These are phyloP conservation scores for Eublepharis macularius DNA, from an alignment of 2,113 vertebrate genomes.

Conservation along the genomic window DNA sequence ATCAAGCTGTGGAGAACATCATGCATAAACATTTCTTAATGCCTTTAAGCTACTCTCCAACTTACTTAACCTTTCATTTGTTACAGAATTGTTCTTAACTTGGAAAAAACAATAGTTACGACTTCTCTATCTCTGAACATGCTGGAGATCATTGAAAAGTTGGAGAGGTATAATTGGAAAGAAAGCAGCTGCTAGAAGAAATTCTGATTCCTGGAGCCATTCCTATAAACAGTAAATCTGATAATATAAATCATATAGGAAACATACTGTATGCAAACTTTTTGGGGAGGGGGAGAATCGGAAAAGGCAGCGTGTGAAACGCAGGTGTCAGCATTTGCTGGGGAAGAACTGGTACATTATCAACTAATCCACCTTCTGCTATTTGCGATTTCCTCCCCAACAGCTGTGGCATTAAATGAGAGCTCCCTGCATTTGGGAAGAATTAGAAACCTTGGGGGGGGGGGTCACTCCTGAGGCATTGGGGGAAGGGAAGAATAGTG, in stretches of 20 bases:
- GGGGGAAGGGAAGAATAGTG: conserved; percentile 62
- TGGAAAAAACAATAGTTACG: not conserved
- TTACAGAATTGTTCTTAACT: not conserved
- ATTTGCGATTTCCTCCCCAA: conserved; percentile 74
- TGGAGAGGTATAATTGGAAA: conserved; percentile 20
- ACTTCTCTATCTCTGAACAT: not conserved
- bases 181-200: not conserved
- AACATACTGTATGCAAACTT: conserved; percentile 56
- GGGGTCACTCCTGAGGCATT: conserved; percentile 62
- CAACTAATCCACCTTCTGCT: conserved; percentile 74
- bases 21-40: not conserved
- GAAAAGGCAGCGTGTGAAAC: conserved; percentile 64
- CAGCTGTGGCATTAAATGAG: conserved; percentile 71
- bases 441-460: conserved; percentile 64
- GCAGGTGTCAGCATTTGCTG: conserved; percentile 74
- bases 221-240: conserved; percentile 51
- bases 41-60: not conserved
- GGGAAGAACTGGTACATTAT: conserved; percentile 74
- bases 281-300: conserved; percentile 56
- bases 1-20: not conserved
- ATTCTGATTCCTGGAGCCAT: conserved; percentile 57
- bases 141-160: not conserved
- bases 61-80: not conserved
- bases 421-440: conserved; percentile 71
- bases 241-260: conserved; percentile 56